Evolutionary conservation across 2,113 vertebrate species (phyloP), one percentile per base, ranked within the genome.

Genomic region (Hydrolagus affinis): DNA sequence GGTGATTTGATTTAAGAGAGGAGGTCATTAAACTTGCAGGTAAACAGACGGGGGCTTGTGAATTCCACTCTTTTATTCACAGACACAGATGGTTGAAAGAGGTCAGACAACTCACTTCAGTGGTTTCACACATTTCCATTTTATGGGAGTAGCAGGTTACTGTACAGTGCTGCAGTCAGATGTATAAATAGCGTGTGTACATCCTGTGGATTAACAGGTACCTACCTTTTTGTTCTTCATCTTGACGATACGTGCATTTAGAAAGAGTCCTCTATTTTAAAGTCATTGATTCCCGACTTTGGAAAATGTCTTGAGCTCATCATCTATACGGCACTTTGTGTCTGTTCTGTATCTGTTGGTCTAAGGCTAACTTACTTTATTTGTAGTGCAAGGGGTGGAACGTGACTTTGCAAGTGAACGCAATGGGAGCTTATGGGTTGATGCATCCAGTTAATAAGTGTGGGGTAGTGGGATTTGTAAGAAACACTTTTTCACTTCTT

Each of bases 61-160:
- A 83, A 68, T 83, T 83, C 78, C 87, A 75, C 70, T 88, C 72
- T 85, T 60, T 88, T 87, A 89, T 91, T 88, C 88, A 88, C 87
- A 86, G 87, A 80, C 87, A 69, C 87, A 91, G 89, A 89, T 90
- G 86, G 89, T 72, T 85, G 17, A 70, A 80, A 87, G 87, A 73
- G 86, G 28, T 10, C 85, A 85, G 60, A 85, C 88, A 91, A 89
- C 88, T 86, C 85, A 86, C 85, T 85, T 89, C 90, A 91, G 89
- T 86, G 88, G 85, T 89, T 91, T 91, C 87, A 91, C 91, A 93
- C 89, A 86, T 92, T 91, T 88, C 87, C 89, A 89, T 89, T 91
- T 92, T 88, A 89, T 91, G 86, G 88, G 90, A 83, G 60, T 60
- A 83, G 78, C 78, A 83, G 78, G 78, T 66, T 66, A 66, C 25